These are phyloP conservation scores for Dipodomys stephensi DNA, from an alignment of 2,113 vertebrate genomes.

Conservation along the genomic window DNA sequence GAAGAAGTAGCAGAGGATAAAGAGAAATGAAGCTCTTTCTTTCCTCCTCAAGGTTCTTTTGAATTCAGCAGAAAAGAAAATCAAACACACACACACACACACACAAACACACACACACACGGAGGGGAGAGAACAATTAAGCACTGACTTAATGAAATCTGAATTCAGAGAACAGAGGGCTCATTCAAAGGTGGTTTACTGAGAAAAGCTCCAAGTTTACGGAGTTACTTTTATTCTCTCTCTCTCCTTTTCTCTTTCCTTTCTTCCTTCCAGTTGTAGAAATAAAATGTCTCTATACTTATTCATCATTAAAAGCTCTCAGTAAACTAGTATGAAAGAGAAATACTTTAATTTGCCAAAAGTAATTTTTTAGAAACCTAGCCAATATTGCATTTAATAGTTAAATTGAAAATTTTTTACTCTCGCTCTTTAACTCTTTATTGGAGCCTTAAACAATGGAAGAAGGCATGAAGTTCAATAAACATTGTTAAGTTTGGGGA, in stretches of 20 bases:
- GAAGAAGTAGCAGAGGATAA: neutral
- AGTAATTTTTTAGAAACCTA: neutral
- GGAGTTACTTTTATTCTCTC: neutral
- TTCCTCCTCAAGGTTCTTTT: neutral
- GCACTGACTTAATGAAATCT: neutral
- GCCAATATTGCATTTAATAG: neutral
- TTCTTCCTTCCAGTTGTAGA: neutral
- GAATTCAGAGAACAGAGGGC: neutral
- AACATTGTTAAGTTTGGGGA: neutral
- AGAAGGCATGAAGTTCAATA: neutral
- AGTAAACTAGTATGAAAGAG: neutral
- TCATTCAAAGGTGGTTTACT: neutral
- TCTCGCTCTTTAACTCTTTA: neutral
- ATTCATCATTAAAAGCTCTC: neutral
- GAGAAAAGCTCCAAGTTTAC: neutral
- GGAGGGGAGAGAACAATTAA: constrained; percentile 17
- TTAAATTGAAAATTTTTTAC: constrained; percentile 28
- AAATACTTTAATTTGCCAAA: neutral
- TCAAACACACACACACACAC: neutral
- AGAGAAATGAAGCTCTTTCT: neutral
- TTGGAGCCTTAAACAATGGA: neutral
- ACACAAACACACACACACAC: neutral
- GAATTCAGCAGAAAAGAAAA: constrained; percentile 1
- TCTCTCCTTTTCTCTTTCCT: neutral
- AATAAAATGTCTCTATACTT: neutral